A percentile compares a stretch with the other conserved stretches of the same genome.
Conservation (phyloP, 53 echinoderm and acorn worm genomes). For the Mesocentrotus franciscanus region DNA sequence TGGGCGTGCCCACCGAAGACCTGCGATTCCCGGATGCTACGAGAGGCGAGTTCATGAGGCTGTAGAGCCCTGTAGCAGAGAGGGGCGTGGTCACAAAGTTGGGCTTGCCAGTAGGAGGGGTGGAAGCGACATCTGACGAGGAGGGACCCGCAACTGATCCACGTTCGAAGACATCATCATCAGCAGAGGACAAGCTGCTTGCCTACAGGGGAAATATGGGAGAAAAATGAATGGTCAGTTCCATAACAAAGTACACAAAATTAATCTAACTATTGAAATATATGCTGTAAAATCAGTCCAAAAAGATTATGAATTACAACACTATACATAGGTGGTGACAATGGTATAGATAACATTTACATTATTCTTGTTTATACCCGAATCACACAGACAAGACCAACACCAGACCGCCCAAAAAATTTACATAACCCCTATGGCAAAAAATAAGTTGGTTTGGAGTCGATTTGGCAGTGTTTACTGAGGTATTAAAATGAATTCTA, state of each 20-base stretch:
- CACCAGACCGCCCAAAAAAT: too few relatives aligned
- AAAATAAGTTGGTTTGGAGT: too few relatives aligned
- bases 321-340: neutral
- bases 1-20: slow-evolving; percentile 19
- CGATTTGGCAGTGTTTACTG: too few relatives aligned
- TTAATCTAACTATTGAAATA: neutral
- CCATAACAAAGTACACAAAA: neutral
- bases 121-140: neutral
- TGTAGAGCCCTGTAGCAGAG: slow-evolving; percentile 74
- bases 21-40: slow-evolving; percentile 44
- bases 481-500: too few relatives aligned
- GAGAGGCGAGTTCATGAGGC: slow-evolving; percentile 81
- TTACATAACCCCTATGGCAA: too few relatives aligned
- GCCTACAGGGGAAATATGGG: neutral
- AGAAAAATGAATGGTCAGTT: neutral
- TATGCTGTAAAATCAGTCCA: neutral
- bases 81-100: slow-evolving; percentile 75
- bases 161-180: slow-evolving; percentile 55
- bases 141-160: neutral
- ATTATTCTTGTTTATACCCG: neutral
- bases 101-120: slow-evolving; percentile 67
- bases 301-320: neutral
- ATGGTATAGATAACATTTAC: neutral
- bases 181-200: slow-evolving; percentile 49
- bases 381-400: too few relatives aligned